A percentile compares a stretch with the other conserved stretches of the same genome.
These are phyloP conservation scores for Lepidurus couesii DNA, from an alignment of 1,140 invertebrate species.

Conservation along the genomic window DNA sequence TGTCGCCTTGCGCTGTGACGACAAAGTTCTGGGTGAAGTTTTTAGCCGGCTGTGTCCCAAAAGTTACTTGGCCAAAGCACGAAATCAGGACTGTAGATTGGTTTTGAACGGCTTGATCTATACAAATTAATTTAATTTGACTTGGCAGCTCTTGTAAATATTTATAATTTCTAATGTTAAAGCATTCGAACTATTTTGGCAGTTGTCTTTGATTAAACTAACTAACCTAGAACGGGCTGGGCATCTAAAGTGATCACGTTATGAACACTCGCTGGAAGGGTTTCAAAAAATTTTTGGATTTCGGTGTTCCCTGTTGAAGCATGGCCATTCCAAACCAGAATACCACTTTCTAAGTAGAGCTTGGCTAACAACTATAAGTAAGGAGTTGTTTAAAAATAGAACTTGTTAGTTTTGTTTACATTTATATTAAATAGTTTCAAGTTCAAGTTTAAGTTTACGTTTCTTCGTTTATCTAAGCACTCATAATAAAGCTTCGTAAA, in stretches of 20 bases:
- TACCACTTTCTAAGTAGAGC: constrained; percentile 70
- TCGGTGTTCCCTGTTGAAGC: constrained; percentile 61
- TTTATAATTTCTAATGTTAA: no score
- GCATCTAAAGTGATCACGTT: constrained; percentile 64
- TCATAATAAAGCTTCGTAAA: constrained; percentile 78
- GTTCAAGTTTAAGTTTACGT: constrained; percentile 53
- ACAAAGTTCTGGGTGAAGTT: constrained; percentile 75
- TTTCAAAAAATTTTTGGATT: constrained; percentile 71
- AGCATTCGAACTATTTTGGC: not conserved
- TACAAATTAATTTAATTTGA: no score
- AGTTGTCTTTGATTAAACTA: not conserved
- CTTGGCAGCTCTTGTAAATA: no score
- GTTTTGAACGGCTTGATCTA: constrained; percentile 53
- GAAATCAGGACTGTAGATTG: constrained; percentile 68
- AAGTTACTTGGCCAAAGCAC: constrained; percentile 65
- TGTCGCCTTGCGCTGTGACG: constrained; percentile 70
- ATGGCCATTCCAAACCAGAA: constrained; percentile 81
- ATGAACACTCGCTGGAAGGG: constrained; percentile 65
- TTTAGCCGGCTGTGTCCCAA: constrained; percentile 50
- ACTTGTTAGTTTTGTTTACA: constrained; percentile 25
- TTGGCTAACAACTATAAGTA: constrained; percentile 59
- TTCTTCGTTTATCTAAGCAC: constrained; percentile 68
- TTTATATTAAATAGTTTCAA: constrained; percentile 17
- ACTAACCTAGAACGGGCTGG: constrained; percentile 64
- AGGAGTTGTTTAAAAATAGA: constrained; percentile 30